Conservation (phyloP, 1,140 invertebrate species). For the Arion vulgaris region DNA sequence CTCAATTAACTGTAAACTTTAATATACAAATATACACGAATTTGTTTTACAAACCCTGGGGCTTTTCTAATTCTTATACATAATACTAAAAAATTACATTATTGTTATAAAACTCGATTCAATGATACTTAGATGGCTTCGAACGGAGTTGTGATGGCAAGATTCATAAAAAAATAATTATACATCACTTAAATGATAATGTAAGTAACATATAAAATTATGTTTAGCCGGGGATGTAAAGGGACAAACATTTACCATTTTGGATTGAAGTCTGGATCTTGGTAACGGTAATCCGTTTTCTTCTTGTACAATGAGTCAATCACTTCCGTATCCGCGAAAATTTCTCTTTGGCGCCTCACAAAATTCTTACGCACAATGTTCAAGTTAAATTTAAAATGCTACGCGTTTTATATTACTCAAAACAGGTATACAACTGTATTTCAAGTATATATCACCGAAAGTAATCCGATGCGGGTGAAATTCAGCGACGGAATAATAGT, state of each 20-base stretch:
- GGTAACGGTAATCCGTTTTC: not conserved
- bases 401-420: not conserved
- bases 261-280: conserved; percentile 16
- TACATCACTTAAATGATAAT: not conserved
- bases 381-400: not conserved
- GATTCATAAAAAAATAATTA: no score
- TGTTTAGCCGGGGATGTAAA: not conserved
- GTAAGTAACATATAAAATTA: not conserved
- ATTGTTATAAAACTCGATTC: no score
- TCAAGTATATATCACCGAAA: not conserved
- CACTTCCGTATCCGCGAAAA: conserved; percentile 39
- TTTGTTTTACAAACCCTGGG: no score
- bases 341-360: conserved; percentile 30
- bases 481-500: conserved; percentile 7
- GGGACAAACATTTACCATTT: conserved; percentile 19
- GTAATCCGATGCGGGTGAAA: not conserved
- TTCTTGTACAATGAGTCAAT: conserved; percentile 22
- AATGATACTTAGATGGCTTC: no score
- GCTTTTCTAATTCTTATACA: no score
- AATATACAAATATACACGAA: no score
- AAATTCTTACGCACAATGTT: conserved; percentile 25
- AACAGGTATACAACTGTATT: not conserved
- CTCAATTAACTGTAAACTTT: no score
- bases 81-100: no score
- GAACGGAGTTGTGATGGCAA: no score